Conservation (phyloP, 2,888 invertebrate genomes). For the Lamellibrachia satsuma region DNA sequence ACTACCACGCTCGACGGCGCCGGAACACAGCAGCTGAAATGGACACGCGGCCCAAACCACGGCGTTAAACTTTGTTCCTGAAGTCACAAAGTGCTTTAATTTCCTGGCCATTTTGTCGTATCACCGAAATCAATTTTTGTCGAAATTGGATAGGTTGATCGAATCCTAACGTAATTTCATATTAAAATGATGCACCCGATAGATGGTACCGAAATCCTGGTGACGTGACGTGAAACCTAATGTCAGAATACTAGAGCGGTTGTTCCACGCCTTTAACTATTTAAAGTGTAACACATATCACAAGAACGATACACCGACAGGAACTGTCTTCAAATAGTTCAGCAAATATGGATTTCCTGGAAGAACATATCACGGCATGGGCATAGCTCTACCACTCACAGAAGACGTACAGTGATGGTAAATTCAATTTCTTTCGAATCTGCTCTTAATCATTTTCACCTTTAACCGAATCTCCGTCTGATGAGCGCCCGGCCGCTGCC, state of each 20-base stretch:
- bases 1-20: background rate
- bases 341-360: background rate
- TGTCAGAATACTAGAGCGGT: background rate
- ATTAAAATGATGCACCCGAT: background rate
- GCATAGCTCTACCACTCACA: background rate
- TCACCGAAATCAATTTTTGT: background rate
- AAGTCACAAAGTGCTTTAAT: slow-evolving; percentile 10
- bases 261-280: background rate
- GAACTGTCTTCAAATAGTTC: background rate
- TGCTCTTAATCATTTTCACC: background rate
- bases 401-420: background rate
- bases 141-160: slow-evolving; percentile 11
- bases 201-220: background rate
- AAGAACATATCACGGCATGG: background rate
- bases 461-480: background rate
- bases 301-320: background rate
- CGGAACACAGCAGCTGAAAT: background rate
- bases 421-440: slow-evolving; percentile 13
- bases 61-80: background rate
- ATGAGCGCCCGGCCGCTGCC: background rate
- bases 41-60: background rate
- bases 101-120: background rate
- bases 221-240: background rate
- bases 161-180: background rate
- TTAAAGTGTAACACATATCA: background rate